Conservation (phyloP, 2,888 invertebrate species). For the Coleophora deauratella region DNA sequence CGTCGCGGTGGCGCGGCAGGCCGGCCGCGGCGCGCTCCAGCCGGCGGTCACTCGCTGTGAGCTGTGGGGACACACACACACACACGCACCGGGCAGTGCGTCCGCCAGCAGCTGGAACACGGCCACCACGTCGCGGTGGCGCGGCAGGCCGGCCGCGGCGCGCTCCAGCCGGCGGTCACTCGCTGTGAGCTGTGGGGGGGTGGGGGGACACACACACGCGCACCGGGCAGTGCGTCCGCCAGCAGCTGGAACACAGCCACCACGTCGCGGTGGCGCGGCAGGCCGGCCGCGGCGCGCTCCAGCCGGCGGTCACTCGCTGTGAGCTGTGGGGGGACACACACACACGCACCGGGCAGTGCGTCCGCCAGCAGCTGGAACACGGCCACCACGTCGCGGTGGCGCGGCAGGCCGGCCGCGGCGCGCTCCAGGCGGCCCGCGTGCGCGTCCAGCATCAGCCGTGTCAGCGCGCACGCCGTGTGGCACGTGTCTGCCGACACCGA, state of each 20-base stretch:
- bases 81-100: too few species aligned
- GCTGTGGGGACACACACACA: too few species aligned
- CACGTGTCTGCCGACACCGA: conserved; percentile 79
- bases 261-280: conserved; percentile 80
- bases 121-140: conserved; percentile 76
- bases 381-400: conserved; percentile 79
- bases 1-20: conserved; percentile 80
- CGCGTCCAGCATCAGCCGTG: conserved; percentile 86
- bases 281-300: conserved; percentile 84
- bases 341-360: conserved; percentile 77
- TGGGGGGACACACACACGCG: conserved; percentile 67
- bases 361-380: conserved; percentile 80
- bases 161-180: conserved; percentile 75
- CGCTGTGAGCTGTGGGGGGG: too few species aligned
- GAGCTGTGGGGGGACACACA: conserved; percentile 56
- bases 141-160: conserved; percentile 76
- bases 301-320: conserved; percentile 72
- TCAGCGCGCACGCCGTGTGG: conserved; percentile 89
- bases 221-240: conserved; percentile 33
- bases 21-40: conserved; percentile 86
- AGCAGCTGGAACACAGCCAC: too few species aligned
- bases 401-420: conserved; percentile 50
- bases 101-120: conserved; percentile 85
- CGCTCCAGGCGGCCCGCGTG: conserved; percentile 73
- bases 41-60: conserved; percentile 79